Base-by-base conservation (phyloP, 2,888 invertebrate species). In the Cephus rjabovi region DNA sequence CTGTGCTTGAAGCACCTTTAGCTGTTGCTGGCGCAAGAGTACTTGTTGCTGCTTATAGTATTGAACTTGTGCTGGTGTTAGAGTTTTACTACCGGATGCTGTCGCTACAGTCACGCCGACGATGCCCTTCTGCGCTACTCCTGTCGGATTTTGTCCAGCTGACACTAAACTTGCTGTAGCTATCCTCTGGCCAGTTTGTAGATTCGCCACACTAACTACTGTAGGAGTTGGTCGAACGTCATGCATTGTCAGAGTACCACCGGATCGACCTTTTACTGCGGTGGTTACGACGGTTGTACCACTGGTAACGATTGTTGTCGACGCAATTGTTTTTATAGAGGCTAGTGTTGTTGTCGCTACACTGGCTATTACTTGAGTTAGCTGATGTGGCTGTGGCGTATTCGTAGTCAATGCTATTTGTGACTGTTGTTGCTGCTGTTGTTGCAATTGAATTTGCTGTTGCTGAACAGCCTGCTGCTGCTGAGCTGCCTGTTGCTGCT, bases 41-140 rank as follows among this genome's bases (percentile, higher is more conserved):
- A 80, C 90, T 88, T 86, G 93, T 88, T 94, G 94, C 87, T 95
- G 95, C n/a, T 95, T 93, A 83, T 95, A 94, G 86, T 95, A 93
- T 86, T 95, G 94, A 77, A 94, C 85, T 83, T 94, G 94, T 0
- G 93, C 93, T 4, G 92, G 92, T 34, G 93, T 93, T 34, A 94
- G 88, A 9, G 93, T 92, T 87, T 94, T 94, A 71, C 92, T 92
- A 77, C 93, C 92, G 69, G 89, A 81, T 0, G 89, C 85, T 0
- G 93, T 92, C 9, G 93, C 92, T 79, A 93, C 91, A 69, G 93
- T 93, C 0, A 93, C 93, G 3, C 93, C 92, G 6, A 92, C 90
- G 23, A 91, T 82, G 4, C 90, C 89, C 74, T 92, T 92, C 76
- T 92, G 92, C 6, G 83, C 80, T 1, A 84, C 84, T 0, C 82